A percentile compares a stretch with the other conserved stretches of the same genome.
Evolutionary conservation across 2,888 invertebrate species (phyloP).

Genomic region (Thereva nobilitata): DNA sequence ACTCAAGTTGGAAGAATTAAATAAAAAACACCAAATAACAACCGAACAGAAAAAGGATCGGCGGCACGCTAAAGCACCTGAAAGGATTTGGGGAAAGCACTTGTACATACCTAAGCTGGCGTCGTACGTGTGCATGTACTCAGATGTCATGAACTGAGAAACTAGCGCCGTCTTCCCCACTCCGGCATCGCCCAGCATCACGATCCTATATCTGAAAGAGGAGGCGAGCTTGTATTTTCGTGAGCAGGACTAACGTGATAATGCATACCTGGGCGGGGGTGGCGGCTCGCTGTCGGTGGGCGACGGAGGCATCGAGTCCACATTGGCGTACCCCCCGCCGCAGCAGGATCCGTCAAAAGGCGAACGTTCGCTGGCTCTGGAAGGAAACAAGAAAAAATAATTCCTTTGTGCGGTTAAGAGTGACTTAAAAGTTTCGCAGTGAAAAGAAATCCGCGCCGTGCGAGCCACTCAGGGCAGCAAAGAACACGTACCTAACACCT

Average conservation of each 20-base stretch:
- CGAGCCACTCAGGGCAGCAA: too few species aligned
- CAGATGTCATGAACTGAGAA: slow-evolving; percentile 93
- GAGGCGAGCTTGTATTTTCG: not conserved
- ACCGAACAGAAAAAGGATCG: not conserved
- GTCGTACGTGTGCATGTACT: slow-evolving; percentile 94
- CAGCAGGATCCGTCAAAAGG: slow-evolving; percentile 89
- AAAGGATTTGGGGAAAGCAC: slow-evolving; percentile 3
- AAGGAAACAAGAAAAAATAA: slow-evolving; percentile 24
- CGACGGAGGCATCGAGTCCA: slow-evolving; percentile 74
- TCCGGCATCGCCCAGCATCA: slow-evolving; percentile 80
- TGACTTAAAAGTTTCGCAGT: too few species aligned
- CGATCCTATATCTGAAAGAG: slow-evolving; percentile 74
- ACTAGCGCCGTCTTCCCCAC: slow-evolving; percentile 91
- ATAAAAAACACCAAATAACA: slow-evolving; percentile 47
- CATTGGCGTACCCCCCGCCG: slow-evolving; percentile 76
- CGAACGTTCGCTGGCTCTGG: slow-evolving; percentile 78
- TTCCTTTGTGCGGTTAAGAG: too few species aligned
- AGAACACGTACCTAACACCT: too few species aligned
- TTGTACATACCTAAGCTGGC: slow-evolving; percentile 77
- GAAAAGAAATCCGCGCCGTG: too few species aligned
- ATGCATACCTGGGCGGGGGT: slow-evolving; percentile 53
- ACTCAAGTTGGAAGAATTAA: slow-evolving; percentile 58
- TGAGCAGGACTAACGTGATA: not conserved
- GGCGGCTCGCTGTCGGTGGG: slow-evolving; percentile 71
- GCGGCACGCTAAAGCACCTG: not conserved